These are phyloP conservation scores for Addax nasomaculatus DNA, from an alignment of 2,113 vertebrate genomes.

Conservation along the genomic window DNA sequence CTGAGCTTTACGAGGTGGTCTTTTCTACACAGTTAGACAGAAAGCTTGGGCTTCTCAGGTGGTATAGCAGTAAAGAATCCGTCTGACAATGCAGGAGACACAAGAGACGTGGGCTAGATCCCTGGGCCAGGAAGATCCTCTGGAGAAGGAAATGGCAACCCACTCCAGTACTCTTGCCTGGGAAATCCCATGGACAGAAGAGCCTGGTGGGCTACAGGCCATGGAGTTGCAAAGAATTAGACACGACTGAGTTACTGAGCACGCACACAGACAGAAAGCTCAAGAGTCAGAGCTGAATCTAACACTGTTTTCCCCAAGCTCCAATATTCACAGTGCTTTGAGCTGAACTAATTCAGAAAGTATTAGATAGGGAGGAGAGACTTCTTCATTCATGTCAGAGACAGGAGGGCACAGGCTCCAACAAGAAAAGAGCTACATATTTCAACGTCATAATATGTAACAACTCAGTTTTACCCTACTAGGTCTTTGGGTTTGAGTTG, in stretches of 20 bases:
- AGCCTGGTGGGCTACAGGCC: neutral
- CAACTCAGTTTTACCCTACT: neutral
- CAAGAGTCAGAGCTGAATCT: neutral
- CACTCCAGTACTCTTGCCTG: neutral
- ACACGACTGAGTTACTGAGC: neutral
- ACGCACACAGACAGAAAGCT: neutral
- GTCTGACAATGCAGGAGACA: neutral
- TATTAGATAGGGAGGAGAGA: neutral
- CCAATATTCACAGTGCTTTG: neutral
- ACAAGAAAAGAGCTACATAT: neutral
- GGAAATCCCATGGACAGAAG: neutral
- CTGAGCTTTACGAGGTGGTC: neutral
- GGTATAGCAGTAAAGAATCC: neutral
- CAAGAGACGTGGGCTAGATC: neutral
- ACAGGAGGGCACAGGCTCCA: neutral
- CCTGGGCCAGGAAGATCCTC: neutral
- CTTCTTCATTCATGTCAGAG: neutral
- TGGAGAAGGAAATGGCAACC: neutral
- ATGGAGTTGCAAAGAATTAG: neutral
- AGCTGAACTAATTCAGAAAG: neutral
- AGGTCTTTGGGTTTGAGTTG: neutral
- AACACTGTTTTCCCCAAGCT: neutral
- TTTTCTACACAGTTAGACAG: neutral
- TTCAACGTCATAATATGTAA: neutral
- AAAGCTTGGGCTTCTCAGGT: neutral